Evolutionary conservation across 2,113 vertebrate species (phyloP).

Genomic region (Smithornis capensis): DNA sequence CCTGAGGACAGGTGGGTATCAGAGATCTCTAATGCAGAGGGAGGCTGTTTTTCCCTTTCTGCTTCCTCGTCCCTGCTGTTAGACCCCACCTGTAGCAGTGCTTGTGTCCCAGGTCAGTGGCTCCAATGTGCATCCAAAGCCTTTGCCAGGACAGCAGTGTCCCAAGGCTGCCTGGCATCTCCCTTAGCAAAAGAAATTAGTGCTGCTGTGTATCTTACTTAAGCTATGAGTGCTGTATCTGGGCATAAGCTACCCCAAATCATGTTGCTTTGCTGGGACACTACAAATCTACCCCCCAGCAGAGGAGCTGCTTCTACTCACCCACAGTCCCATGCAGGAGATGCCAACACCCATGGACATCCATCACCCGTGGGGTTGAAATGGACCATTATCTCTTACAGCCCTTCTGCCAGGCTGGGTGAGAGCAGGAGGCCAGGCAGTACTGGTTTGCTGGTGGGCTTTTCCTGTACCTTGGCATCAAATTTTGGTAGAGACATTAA

Average conservation of each 20-base stretch:
- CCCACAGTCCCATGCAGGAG: not conserved
- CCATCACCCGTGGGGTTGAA: not conserved
- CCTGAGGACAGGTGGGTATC: not conserved
- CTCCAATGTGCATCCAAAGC: not conserved
- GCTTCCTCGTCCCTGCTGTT: not conserved
- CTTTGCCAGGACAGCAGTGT: not conserved
- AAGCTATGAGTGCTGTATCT: not conserved
- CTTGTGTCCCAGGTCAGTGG: not conserved
- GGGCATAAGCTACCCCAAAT: not conserved
- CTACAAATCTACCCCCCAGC: accelerated
- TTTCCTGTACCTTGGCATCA: not conserved
- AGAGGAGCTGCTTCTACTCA: not conserved
- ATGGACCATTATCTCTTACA: accelerated
- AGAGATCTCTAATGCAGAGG: not conserved
- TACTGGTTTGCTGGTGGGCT: not conserved
- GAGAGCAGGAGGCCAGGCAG: not conserved
- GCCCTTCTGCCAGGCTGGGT: not conserved
- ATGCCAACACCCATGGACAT: not conserved
- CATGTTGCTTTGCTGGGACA: accelerated
- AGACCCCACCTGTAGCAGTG: not conserved
- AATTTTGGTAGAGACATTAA: not conserved
- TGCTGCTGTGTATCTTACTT: not conserved
- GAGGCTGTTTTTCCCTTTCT: not conserved
- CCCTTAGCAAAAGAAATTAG: not conserved
- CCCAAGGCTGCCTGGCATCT: not conserved